Evolutionary conservation across 1,140 invertebrate genomes (phyloP), one percentile per base, ranked within the genome.

Genomic region (Aporrectodea caliginosa): DNA sequence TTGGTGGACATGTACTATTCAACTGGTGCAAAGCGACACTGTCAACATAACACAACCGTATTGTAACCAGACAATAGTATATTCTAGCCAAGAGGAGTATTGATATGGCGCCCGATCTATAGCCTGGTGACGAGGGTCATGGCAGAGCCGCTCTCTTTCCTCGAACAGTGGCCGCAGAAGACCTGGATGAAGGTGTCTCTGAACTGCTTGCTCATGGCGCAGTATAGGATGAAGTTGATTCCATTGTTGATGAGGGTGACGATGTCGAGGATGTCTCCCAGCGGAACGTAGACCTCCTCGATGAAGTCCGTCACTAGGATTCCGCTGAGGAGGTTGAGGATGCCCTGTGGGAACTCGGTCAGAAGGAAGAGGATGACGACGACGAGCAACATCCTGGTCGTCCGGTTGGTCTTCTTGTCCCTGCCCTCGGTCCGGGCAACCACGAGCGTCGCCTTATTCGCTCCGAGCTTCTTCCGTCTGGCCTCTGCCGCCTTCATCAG

Each of bases 181-280:
- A 95, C 85, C 78, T 92, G 91, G 0, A 92, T 90, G 84, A 97
- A 97, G 0, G 94, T 96, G 73, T 92, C 91, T 30, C 96, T 90
- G 86, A 98, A 98, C 90, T 97, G 95, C 71, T 93, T 91, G 68
- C 94, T 95, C 96, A 98, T 98, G 30, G 93, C 92, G 82, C 95
- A 97, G 85, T 98, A 98, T 1, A 98, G 90, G 58, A 98, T 93
- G 85, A 98, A 98, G 85, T 96, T 97, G 71, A 98, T 93, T 14
- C 94, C 93, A 12, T 94, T 94, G 87, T 97, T 98, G 79, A 97
- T 89, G 6, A 98, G 88, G 0, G 96, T 95, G 78, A 97, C 87
- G n/a, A 96, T 92, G 86, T 98, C 96, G 92, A 97, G 94, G 22
- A 97, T 82, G 85, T 96, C 94, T 0, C 94, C 94, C 69, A 96